Evolutionary conservation across 2,888 invertebrate genomes (phyloP), one percentile per base, ranked within the genome.

Genomic region (Eupithecia inturbata): DNA sequence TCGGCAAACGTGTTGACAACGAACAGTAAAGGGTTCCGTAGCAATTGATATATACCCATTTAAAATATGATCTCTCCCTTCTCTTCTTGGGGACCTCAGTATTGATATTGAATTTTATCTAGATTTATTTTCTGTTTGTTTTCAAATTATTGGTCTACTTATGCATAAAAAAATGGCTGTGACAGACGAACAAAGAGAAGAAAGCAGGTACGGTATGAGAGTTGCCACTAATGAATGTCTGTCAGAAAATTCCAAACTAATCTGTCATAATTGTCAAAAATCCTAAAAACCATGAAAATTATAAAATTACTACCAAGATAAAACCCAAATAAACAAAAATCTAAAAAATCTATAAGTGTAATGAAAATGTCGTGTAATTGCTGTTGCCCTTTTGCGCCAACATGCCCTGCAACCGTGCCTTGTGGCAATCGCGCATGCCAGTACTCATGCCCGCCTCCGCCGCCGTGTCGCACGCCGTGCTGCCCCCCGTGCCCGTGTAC

Each of bases 341-440:
- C 31, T 36, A 64, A 64, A 64, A 64, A 57, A 57, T 12, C n/a
- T 39, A 69, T 7, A 72, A 26, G 5, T 39, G 9, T 49, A 45
- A n/a, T 26, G 22, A 60, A 74, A 66, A 63, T 72, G 68, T 63
- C 64, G 19, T 62, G 62, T 31, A 62, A 39, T 39, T 66, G 66
- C 66, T 66, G 66, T 39, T 91, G 92, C 76, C 82, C 86, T 78
- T 93, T 90, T 82, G 86, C 87, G 69, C 91, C 91, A 0, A 93
- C 93, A 3, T 94, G 94, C 71, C 93, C 94, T 6, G 75, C 94
- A 1, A 92, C 90, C 53, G 70, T 94, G 36, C 94, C 94, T 1
- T 94, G 93, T 77, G 94, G 92, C 5, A 83, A 81, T 0, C 88
- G 89, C 0, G 85, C 86, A 3, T 93, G 93, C 71, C 75, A 74